These are phyloP conservation scores for Monoplex corrugatus DNA, from an alignment of 2,888 invertebrate species.

Conservation along the genomic window DNA sequence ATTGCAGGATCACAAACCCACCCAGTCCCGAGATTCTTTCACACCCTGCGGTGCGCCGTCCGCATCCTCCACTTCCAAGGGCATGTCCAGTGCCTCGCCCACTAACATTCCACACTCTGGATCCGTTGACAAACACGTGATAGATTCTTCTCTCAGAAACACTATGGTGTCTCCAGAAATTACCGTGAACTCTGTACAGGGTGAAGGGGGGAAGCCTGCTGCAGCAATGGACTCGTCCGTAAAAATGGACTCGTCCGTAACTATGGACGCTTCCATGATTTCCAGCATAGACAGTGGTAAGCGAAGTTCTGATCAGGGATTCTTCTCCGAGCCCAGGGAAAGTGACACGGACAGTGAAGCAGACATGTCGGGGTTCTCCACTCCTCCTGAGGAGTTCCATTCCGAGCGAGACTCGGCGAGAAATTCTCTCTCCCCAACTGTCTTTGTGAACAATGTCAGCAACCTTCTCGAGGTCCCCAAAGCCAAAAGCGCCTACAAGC, in stretches of 20 bases:
- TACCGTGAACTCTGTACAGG: slow-evolving; percentile 13
- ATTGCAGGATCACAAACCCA: slow-evolving; percentile 14
- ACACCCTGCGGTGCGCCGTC: not conserved
- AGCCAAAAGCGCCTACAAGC: not conserved
- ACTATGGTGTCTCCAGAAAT: not conserved
- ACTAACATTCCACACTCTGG: slow-evolving; percentile 32
- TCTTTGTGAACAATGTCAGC: slow-evolving; percentile 30
- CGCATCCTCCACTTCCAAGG: not conserved
- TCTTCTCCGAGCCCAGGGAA: slow-evolving; percentile 35
- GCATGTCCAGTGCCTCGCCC: not conserved
- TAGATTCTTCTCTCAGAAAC: not conserved
- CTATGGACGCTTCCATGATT: slow-evolving; percentile 34
- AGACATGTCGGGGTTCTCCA: slow-evolving; percentile 52
- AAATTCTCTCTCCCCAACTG: slow-evolving; percentile 4
- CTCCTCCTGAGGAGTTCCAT: slow-evolving; percentile 54
- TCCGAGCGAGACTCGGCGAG: not conserved
- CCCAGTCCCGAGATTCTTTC: slow-evolving; percentile 20
- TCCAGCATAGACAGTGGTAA: slow-evolving; percentile 34
- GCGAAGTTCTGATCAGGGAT: slow-evolving; percentile 37
- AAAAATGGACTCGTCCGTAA: slow-evolving; percentile 14
- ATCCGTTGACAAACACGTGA: not conserved
- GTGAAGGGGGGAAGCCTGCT: not conserved
- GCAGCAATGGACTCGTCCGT: not conserved
- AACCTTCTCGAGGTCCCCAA: not conserved
- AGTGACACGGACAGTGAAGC: slow-evolving; percentile 48